Evolutionary conservation across 1,140 invertebrate species (phyloP), one percentile per base, ranked within the genome.

Genomic region (Drosophila tsacasi): DNA sequence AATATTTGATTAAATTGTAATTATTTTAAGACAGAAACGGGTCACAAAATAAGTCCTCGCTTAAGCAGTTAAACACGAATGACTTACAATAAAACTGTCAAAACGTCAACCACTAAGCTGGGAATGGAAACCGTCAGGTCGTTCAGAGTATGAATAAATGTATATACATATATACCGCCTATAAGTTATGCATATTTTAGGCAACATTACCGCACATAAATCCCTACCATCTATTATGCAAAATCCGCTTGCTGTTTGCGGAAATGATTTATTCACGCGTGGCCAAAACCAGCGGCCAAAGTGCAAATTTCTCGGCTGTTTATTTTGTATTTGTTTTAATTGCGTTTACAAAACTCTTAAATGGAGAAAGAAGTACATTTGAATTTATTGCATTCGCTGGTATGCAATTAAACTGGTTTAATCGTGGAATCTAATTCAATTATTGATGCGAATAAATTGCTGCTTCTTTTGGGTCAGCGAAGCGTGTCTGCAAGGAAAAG

Each of bases 81-180:
- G 64, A 68, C 50, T 76, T 72, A 81, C 84, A 87, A 81, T 87
- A 87, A 84, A 89, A 84, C 77, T 87, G 83, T 87, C 83, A 81
- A 84, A 80, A 89, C 72, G 84, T 89, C 83, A 81, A 64, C 83
- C 84, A 76, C 81, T 79, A 89, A 89, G 85, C 85, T 73, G 64
- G 42, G 83, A 81, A 71, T 76, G 71, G 77, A 79, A 69, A 27
- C 46, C 47, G 27, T 23, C 42, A 67, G 82, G 32, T 50, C 10
- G 7, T 17, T 4, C 52, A 61, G 49, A 60, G n/a, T 42, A 37
- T 60, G 32, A 27, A 77, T 73, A 32, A 17, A 76, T 60, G 19
- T 42, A 61, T 47, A 50, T 19, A 37, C 9, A 35, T 15, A 32
- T 23, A 37, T 15, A 30, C 19, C 27, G 40, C 21, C 25, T 77